Base-by-base conservation (phyloP, 2,113 vertebrate species). In the Ahaetulla prasina region DNA sequence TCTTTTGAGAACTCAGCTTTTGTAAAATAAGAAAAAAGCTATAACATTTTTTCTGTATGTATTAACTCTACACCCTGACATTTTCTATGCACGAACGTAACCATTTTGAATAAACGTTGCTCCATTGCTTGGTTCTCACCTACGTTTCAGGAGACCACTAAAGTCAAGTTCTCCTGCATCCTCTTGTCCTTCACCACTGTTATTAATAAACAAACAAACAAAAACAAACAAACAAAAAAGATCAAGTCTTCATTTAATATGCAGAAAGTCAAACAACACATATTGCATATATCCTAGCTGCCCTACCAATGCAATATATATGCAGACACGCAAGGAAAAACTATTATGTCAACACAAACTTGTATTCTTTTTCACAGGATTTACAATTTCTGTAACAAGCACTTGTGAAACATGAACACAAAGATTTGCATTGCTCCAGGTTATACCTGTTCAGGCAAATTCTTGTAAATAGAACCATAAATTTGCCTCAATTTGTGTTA, bases 101-200 rank as follows among this genome's bases (percentile, higher is more conserved):
- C 1, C 60, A 94, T 94, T 97, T 96, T 93, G 96, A 96, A 96
- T 96, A 94, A 97, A 96, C 95, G 95, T 93, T 95, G 96, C 95
- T 96, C 96, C 96, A 96, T 93, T 93, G 94, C 93, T 97, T 96
- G 96, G 96, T 98, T 98, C 99, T 99, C 98, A 99, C 99, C 99
- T 99, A 99, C 99, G 99, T 98, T 99, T 99, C 98, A 99, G 99
- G 97, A 99, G 99, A 98, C 98, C 99, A 99, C 99, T 99, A 99
- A 99, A 99, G 98, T 99, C 99, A 99, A 99, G 99, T 95, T 99
- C 99, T 92, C 99, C 99, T 98, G 99, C 99, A 98, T 99, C 99
- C 1, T 99, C 99, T 98, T 99, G 99, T 97, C 99, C 99, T 97
- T 99, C 99, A 98, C 98, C 99, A 94, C 99, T 99, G 99, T 99